Base-by-base conservation (phyloP, 1,140 invertebrate species). In the Philopotamus ludificatus region DNA sequence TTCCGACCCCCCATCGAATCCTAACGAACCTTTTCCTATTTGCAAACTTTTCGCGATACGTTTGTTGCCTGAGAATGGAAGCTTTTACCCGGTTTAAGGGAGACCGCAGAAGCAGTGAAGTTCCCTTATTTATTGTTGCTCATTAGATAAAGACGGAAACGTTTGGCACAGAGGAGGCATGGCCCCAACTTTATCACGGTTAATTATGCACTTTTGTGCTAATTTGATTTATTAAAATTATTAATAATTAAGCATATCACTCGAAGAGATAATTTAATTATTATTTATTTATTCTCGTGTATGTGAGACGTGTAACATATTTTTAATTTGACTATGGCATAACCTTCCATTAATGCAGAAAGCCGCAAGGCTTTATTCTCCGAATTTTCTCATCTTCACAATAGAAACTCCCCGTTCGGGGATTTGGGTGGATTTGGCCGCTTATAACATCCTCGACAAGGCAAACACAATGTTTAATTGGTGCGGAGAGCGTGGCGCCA, bases 21-120 rank as follows among this genome's bases (percentile, higher is more conserved):
- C 60, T 69, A 69, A 66, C 67, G 67, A 66, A 69, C 58, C 59
- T 57, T 66, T 66, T 68, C 63, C 63, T 63, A 66, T 66, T 66
- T 63, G 63, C 61, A 61, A 69, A 69, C 63, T 69, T 69, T 69
- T 55, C 63, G 60, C 63, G 54, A 65, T 69, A 66, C 67, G 61
- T 68, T 64, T 54, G 66, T 61, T 44, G 62, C 47, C 53, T 63
- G 60, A 49, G 39, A 50, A 60, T 53, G 28, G 63, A 60, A 60
- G 63, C 57, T 44, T 60, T 58, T 44, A 58, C 55, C 18, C 39
- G 54, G n/a, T 45, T 49, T 26, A 25, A 12, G 45, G 28, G 51
- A 54, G 51, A 63, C 67, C 67, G 60, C 67, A 69, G 47, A 47
- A 55, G 20, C 67, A 51, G 47, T 50, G 59, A 69, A 66, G 53